Evolutionary conservation across 1,140 invertebrate genomes (phyloP), one percentile per base, ranked within the genome.

Genomic region (Anagrus nilaparvatae): DNA sequence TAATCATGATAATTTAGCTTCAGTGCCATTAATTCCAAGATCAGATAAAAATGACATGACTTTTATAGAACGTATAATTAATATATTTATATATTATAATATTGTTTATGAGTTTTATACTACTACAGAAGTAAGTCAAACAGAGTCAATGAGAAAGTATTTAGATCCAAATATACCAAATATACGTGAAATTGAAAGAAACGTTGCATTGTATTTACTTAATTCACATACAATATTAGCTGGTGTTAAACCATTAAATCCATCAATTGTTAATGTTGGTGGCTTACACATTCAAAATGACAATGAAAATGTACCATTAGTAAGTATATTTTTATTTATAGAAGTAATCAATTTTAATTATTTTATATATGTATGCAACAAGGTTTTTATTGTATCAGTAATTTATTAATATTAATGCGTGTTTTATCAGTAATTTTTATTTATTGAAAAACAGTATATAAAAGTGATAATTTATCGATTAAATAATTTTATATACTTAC

Each of bases 111-210:
- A 27, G 0, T 55, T 45, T 41, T 25, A 36, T 1, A 34, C 8
- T 5, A 31, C 48, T 3, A 55, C 56, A 4, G 48, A 51, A 2
- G 20, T 40, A 1, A 33, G 34, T 14, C 60, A 60, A 39, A 60
- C 46, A 14, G 38, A 60, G 21, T 52, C 61, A 13, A 56, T 74
- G 17, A 63, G 64, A 35, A 60, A 72, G 42, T 70, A 74, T 52
- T 72, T 76, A 36, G 72, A 74, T 0, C 47, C 66, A 25, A 64
- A 76, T 43, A 52, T 78, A 17, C 77, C 79, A 2, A 65, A 72
- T 3, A 53, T 82, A 20, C 62, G 67, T 36, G 71, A 76, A 41
- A 56, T 82, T 23, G 71, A 63, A 37, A 56, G 31, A 38, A 54
- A 50, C 20, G 43, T 59, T 10, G 59, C 61, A 12, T 34, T 72